phyloP scores from a whole-genome alignment of 2,797 vertebrate genomes.

The Pseudocheirus occidentalis region DNA sequence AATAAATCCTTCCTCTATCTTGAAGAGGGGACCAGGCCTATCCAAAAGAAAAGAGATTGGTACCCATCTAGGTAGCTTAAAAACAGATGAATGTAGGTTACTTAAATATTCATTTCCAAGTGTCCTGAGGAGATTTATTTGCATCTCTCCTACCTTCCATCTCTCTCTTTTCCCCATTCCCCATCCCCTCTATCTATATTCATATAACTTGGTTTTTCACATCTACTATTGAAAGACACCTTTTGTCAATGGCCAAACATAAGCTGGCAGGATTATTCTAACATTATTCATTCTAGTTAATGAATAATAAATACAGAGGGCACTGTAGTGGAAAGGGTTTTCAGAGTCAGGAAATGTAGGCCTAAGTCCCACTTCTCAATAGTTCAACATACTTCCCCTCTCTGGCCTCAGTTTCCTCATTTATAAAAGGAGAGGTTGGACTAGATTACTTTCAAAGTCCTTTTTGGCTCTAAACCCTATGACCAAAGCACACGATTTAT shows the following conservation, averaged over 20 bases:
- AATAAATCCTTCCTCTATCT: neutral
- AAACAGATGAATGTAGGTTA: neutral
- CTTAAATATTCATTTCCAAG: rapidly evolving
- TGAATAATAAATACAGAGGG: neutral
- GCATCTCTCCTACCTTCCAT: neutral
- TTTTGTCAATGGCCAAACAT: neutral
- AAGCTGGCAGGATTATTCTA: neutral
- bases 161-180: neutral
- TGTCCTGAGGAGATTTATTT: neutral
- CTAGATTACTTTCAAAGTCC: neutral
- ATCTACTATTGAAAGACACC: neutral
- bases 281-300: neutral
- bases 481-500: neutral
- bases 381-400: neutral
- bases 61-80: neutral
- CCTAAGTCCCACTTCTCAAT: neutral
- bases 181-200: neutral
- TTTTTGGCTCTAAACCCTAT: neutral
- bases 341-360: neutral
- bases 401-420: neutral
- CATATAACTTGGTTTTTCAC: neutral
- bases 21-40: neutral
- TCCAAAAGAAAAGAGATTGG: neutral
- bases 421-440: neutral
- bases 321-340: neutral